Evolutionary conservation across 2,113 vertebrate species (phyloP).

Genomic region (Polypterus senegalus): DNA sequence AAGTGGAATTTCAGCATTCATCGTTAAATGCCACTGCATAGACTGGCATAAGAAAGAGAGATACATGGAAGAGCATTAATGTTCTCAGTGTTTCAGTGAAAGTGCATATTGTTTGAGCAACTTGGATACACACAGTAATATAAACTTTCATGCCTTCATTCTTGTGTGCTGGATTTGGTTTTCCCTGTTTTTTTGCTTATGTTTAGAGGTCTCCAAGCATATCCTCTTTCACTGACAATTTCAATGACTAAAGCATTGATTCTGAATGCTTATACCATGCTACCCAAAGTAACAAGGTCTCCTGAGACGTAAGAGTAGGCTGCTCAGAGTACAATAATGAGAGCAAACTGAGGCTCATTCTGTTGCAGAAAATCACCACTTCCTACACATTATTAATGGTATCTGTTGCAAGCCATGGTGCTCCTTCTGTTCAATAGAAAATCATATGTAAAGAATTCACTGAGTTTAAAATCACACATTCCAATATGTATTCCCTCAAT

Average conservation of each 20-base stretch:
- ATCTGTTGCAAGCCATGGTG: not conserved
- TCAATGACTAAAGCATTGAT: not conserved
- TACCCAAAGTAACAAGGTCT: not conserved
- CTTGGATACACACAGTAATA: too few relatives aligned
- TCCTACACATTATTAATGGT: not conserved
- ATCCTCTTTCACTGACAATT: conserved; percentile 1
- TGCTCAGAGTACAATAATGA: not conserved
- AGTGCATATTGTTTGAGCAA: too few relatives aligned
- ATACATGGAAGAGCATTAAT: too few relatives aligned
- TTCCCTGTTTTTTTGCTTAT: not conserved
- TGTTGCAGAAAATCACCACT: not conserved
- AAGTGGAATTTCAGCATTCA: too few relatives aligned
- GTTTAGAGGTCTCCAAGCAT: not conserved
- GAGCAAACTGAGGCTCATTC: not conserved
- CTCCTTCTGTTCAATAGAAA: not conserved
- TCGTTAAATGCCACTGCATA: too few relatives aligned
- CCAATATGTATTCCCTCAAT: not conserved
- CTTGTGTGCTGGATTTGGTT: not conserved
- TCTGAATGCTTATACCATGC: not conserved
- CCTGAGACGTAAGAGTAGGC: not conserved
- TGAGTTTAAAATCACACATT: not conserved
- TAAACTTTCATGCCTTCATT: not conserved
- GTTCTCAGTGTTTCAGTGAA: too few relatives aligned
- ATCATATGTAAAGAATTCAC: not conserved
- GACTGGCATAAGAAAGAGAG: too few relatives aligned